Evolutionary conservation across 2,113 vertebrate species (phyloP), one percentile per base, ranked within the genome.

Genomic region (Nycticebus coucang): DNA sequence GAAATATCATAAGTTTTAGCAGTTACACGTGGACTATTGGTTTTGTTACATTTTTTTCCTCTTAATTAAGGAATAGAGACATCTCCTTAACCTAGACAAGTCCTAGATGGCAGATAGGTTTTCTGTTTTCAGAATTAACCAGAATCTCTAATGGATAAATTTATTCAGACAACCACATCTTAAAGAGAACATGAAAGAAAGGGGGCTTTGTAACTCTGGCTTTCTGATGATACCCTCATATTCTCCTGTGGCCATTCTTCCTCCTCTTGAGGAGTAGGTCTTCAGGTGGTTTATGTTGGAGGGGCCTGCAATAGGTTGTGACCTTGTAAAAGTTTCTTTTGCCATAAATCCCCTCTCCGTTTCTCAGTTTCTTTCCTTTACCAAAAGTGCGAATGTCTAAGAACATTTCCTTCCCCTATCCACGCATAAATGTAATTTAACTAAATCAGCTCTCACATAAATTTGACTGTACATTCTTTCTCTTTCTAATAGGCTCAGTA

Each of bases 391-490:
- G 93, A 83, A 95, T 78, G 82, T 93, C 59, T 89, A 87, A 85
- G 59, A 95, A 84, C 4, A 64, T 97, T 86, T 89, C 80, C 68
- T 89, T 92, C 9, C 22, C 78, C n/a, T 81, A 37, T 35, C 26
- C 79, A 94, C 94, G 37, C 75, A 89, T 89, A 95, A 96, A 95
- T 94, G 41, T 93, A 28, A 89, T 50, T 95, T 94, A 92, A 93
- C 66, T 87, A 94, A 85, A 87, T 84, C 66, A 91, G 91, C 66
- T 68, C 37, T 89, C 62, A 71, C 75, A 89, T 97, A 87, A 97
- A 96, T 93, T 87, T 97, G 86, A 94, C 94, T 89, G 74, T 95
- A 92, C 59, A 94, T 88, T 90, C 50, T 79, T 95, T 96, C 77
- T 92, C n/a, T 95, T 79, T 97, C 85, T 94, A 95, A 96, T 88